Evolutionary conservation across 2,888 invertebrate species (phyloP).

Genomic region (Ophioninae sp.): DNA sequence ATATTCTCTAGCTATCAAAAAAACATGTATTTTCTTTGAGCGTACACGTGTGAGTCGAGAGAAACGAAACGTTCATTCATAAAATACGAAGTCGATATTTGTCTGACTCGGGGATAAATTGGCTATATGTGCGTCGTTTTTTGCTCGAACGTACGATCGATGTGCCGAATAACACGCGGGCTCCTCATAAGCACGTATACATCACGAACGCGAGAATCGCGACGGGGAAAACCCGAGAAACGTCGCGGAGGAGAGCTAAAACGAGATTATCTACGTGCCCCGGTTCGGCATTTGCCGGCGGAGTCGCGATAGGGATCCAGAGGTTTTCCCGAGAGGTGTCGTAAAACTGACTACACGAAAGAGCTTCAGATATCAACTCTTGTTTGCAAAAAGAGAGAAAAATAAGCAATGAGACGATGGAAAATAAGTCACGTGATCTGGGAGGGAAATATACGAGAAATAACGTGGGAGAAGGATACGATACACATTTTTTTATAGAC

Average conservation of each 20-base stretch:
- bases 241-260: slow-evolving; percentile 16
- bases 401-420: slow-evolving; percentile 9
- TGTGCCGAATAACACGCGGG: slow-evolving; percentile 19
- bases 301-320: slow-evolving; percentile 27
- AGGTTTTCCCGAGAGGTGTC: slow-evolving; percentile 34
- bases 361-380: slow-evolving; percentile 22
- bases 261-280: slow-evolving; percentile 37
- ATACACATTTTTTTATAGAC: neutral
- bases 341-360: slow-evolving; percentile 45
- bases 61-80: neutral
- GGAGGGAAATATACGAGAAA: slow-evolving; percentile 11
- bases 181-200: slow-evolving; percentile 18
- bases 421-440: slow-evolving; percentile 17
- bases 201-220: slow-evolving; percentile 11
- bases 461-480: neutral
- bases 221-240: slow-evolving; percentile 18
- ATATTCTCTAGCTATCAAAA: neutral
- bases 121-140: neutral
- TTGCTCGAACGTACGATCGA: slow-evolving; percentile 14
- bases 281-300: slow-evolving; percentile 4
- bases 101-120: neutral
- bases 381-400: slow-evolving; percentile 33
- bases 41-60: neutral
- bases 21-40: neutral
- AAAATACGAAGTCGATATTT: slow-evolving; percentile 1